Base-by-base conservation (phyloP, 2,113 vertebrate genomes). In the Mandrillus leucophaeus region DNA sequence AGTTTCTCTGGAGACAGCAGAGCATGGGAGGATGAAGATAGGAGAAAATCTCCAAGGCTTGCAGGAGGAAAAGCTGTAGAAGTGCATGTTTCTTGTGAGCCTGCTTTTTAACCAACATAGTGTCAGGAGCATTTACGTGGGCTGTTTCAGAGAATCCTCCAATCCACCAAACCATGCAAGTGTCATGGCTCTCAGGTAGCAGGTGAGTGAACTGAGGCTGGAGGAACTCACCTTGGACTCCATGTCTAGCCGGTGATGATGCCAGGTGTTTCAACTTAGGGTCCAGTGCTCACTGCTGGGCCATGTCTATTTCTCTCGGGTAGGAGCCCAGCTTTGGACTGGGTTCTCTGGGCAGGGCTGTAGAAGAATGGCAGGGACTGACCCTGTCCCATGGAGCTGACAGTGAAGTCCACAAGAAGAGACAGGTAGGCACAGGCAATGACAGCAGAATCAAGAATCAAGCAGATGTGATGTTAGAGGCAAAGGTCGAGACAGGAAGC, bases 1-100 rank as follows among this genome's bases (percentile, higher is more conserved):
- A 40, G 35, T 70, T 17, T 95, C 95, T 93, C 96, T 90, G 70
- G 97, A 92, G 95, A 93, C 64, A 10, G 78, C 0, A 32, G 66
- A 96, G 75, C 23, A 50, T 14, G 45, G 48, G 55, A n/a, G 55
- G 52, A 59, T 45, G 84, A 25, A 52, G 45, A 45, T 2, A 8
- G 11, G 20, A 27, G 40, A 38, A 38, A 35, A 6, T 87, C 83
- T 84, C 89, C 75, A 80, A 89, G 32, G 86, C 38, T 12, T 66
- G 73, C 43, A 61, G 32, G 2, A 40, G 45, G 27, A 30, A 35
- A 22, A 50, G n/a, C 27, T 0, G 0, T 1, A 16, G n/a, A 17
- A 72, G 13, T 12, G 0, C 0, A 0, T 1, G 40, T 14, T 7
- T 78, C 66, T 11, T 1, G 0, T 2, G 70, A 75, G 76, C 6